phyloP scores from a whole-genome alignment of 2,797 vertebrate species.

The Eleutherodactylus coqui region DNA sequence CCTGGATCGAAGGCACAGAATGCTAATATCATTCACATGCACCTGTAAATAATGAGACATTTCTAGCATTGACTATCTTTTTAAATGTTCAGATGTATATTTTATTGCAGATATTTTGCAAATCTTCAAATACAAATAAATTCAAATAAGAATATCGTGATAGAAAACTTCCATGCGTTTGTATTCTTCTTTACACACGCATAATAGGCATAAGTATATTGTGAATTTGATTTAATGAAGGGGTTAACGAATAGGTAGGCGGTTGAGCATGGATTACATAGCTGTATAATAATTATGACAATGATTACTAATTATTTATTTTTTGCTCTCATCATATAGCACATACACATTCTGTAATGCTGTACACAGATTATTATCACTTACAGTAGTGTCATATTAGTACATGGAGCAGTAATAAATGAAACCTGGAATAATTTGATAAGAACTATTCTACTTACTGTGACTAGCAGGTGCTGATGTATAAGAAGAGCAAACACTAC shows the following conservation, averaged over 20 bases:
- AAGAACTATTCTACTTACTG: background rate
- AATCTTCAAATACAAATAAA: background rate
- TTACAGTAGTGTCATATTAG: background rate
- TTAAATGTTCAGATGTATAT: background rate
- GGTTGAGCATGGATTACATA: background rate
- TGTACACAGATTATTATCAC: no score
- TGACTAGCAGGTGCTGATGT: background rate
- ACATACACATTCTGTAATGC: no score
- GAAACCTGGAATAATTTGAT: background rate
- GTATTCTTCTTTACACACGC: background rate
- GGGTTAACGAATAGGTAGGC: background rate
- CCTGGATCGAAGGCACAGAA: conserved; percentile 10
- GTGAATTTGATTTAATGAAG: background rate
- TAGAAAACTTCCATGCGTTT: background rate
- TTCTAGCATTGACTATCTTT: background rate
- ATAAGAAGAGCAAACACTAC: background rate
- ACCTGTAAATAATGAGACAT: background rate
- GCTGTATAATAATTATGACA: background rate
- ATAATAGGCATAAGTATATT: background rate
- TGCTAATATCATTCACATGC: conserved; percentile 15
- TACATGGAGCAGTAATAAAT: background rate
- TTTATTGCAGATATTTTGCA: background rate
- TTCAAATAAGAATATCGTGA: background rate
- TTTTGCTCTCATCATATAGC: no score
- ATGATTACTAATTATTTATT: no score